A percentile compares a stretch with the other conserved stretches of the same genome.
Conservation (phyloP, 2,113 vertebrate genomes). For the Semnornis frantzii region DNA sequence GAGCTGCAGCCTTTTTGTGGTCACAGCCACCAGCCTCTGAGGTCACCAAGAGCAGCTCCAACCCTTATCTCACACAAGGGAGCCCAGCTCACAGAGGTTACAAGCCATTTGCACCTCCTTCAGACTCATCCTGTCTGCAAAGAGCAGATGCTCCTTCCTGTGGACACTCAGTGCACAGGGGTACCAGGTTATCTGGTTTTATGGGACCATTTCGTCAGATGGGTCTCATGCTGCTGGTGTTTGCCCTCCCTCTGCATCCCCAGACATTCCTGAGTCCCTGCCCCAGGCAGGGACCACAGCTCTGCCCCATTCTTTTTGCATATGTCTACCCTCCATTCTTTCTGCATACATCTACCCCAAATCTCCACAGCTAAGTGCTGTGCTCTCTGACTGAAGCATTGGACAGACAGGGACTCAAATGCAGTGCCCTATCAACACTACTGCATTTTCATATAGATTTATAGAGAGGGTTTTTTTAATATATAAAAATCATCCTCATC, state of each 20-base stretch:
- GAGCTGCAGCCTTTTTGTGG: background rate
- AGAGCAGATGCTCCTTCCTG: background rate
- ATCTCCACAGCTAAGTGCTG: background rate
- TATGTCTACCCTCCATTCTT: background rate
- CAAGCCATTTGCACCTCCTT: background rate
- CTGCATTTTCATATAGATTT: background rate
- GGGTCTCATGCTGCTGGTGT: background rate
- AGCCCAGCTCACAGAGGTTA: background rate
- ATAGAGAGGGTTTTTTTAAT: background rate
- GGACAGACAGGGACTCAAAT: background rate
- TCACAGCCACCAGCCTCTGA: background rate
- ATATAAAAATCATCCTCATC: background rate
- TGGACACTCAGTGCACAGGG: background rate
- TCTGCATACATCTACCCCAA: fast-evolving
- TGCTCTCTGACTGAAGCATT: background rate
- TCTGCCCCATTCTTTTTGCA: background rate
- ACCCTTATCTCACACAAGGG: background rate
- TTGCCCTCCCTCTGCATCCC: background rate
- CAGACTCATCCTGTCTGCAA: background rate
- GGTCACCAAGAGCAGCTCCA: background rate
- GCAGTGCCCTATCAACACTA: background rate
- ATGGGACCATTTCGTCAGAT: background rate
- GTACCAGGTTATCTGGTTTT: background rate
- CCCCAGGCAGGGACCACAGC: background rate
- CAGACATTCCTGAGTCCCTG: background rate